Evolutionary conservation across 2,113 vertebrate species (phyloP), one percentile per base, ranked within the genome.

Genomic region (Myocastor coypus): DNA sequence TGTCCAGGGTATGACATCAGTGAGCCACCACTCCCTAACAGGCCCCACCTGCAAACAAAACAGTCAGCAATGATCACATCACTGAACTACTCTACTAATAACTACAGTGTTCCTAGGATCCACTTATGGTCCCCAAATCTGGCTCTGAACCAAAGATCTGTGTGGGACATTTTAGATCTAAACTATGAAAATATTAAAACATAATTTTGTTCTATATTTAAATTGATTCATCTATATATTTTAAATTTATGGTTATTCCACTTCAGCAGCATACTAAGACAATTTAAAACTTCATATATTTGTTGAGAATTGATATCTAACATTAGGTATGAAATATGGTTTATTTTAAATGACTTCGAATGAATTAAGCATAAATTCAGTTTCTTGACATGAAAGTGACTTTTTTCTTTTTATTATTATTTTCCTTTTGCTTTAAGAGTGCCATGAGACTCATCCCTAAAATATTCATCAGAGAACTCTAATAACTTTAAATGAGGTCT

Each of bases 401-500:
- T 55, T 88, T 75, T 82, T 22, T 5, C 14, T 24, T 46, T 26
- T 40, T 89, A 59, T 40, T 57, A 37, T 89, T 87, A 57, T 71
- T 86, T 64, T 68, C 84, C 73, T 83, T 78, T 63, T 50, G 83
- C 66, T 93, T 94, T 91, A 83, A 85, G n/a, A 63, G 1, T 92
- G 20, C 2, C 46, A 61, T 89, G 90, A 85, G 30, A 83, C 5
- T 80, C 42, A 89, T n/a, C 22, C 93, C n/a, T 91, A 69, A 96
- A 73, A 89, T 83, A 95, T 46, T 94, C 68, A 92, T 71, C 59
- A 75, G 75, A 87, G 30, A 92, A 94, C 26, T 91, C 52, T 89
- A 91, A 89, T 84, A 87, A 81, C 6, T 90, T 89, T 59, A 87
- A 93, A 91, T 87, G 40, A 17, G 7, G 42, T 40, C 83, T 90